These are phyloP conservation scores for Gallinago undulata DNA, from an alignment of 2,113 vertebrate genomes.

Conservation along the genomic window DNA sequence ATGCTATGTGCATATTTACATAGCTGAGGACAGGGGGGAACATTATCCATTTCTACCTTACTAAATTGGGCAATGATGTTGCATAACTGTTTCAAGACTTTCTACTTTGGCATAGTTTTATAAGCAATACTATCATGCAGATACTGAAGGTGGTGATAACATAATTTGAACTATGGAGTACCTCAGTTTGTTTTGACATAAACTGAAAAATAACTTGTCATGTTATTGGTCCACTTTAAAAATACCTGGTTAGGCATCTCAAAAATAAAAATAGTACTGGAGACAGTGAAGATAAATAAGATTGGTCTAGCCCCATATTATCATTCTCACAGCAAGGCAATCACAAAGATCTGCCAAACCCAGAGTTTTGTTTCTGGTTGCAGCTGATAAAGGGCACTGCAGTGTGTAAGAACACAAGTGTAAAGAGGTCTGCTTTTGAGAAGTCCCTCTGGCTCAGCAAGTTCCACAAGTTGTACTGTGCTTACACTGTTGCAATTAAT, in stretches of 20 bases:
- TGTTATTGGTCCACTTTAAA: background rate
- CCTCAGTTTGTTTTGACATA: background rate
- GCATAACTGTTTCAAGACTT: background rate
- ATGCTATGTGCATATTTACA: background rate
- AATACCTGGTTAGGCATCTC: background rate
- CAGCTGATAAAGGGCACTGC: too few relatives aligned
- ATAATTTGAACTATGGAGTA: background rate
- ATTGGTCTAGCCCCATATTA: background rate
- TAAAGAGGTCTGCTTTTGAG: background rate
- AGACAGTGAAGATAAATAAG: background rate
- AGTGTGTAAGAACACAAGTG: background rate
- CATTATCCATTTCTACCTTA: background rate
- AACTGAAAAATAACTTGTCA: background rate
- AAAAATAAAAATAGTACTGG: background rate
- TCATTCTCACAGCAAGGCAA: background rate
- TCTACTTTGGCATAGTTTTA: background rate
- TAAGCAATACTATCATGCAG: background rate
- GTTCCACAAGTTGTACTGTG: background rate
- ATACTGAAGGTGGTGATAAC: background rate
- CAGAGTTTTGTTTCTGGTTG: background rate
- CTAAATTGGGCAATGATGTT: background rate
- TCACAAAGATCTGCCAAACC: background rate
- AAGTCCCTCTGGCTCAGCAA: background rate
- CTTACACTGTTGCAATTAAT: background rate
- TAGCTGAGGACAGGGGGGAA: background rate